phyloP scores from a whole-genome alignment of 2,888 invertebrate species.

The Conus canariensis region DNA sequence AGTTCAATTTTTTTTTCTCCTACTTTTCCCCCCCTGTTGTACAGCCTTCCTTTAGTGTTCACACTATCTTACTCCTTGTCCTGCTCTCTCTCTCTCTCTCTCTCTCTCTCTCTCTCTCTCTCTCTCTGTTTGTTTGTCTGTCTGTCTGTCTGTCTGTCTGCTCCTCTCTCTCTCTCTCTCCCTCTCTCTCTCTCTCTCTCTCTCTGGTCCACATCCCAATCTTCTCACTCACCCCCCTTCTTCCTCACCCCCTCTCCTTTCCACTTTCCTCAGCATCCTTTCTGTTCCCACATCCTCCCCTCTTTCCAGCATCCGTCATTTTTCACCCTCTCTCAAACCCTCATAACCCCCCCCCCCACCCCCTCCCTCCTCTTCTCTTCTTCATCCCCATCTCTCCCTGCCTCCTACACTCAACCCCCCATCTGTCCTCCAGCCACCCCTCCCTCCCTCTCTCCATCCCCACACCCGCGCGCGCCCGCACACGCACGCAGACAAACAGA shows the following conservation, averaged over 20 bases:
- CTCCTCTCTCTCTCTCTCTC: neutral
- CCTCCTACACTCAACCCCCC: neutral
- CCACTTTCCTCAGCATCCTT: neutral
- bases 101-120: neutral
- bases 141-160: neutral
- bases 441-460: neutral
- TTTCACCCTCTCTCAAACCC: neutral
- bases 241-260: neutral
- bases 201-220: neutral
- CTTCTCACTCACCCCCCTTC: neutral
- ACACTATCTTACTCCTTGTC: too few relatives aligned
- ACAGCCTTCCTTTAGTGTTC: too few relatives aligned
- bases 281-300: neutral
- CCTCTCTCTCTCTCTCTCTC: neutral
- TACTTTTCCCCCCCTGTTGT: too few relatives aligned
- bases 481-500: too few relatives aligned
- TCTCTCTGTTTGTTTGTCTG: neutral
- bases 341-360: neutral
- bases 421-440: neutral
- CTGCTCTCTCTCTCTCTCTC: neutral
- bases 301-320: neutral
- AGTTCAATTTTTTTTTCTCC: too few relatives aligned
- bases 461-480: neutral
- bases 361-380: neutral
- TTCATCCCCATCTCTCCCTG: too few relatives aligned